Evolutionary conservation across 2,888 invertebrate genomes (phyloP).

Genomic region (Lordiphosa andalusiaca): DNA sequence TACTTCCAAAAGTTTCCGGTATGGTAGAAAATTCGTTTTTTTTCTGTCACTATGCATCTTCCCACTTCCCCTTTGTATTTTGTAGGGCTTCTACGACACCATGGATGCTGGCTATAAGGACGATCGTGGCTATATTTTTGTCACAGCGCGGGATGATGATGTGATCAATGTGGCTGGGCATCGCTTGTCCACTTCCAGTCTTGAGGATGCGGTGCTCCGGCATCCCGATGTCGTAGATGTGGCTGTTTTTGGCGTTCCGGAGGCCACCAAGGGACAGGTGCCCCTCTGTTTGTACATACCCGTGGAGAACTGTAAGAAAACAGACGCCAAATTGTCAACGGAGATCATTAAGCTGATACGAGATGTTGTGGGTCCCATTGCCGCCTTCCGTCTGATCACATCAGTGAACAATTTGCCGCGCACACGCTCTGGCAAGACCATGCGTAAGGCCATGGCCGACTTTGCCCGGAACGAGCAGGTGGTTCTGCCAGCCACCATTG

Average conservation of each 20-base stretch:
- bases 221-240: constrained; percentile 93
- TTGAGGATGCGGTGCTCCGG: constrained; percentile 94
- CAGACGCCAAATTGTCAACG: constrained; percentile 76
- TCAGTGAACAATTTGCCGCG: constrained; percentile 91
- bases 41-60: background rate
- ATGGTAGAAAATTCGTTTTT: constrained; percentile 76
- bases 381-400: constrained; percentile 90
- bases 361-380: constrained; percentile 86
- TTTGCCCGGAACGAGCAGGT: constrained; percentile 90
- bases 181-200: constrained; percentile 91
- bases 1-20: constrained; percentile 93
- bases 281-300: constrained; percentile 93
- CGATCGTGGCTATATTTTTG: constrained; percentile 90
- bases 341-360: constrained; percentile 79
- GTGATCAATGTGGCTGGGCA: constrained; percentile 97
- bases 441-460: constrained; percentile 91
- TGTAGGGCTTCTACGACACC: constrained; percentile 86
- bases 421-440: constrained; percentile 89
- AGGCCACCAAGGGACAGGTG: constrained; percentile 93
- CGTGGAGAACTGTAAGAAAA: constrained; percentile 80
- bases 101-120: constrained; percentile 96
- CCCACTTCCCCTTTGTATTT: background rate
- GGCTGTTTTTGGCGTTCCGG: constrained; percentile 94
- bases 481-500: constrained; percentile 91
- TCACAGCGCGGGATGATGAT: constrained; percentile 95